Evolutionary conservation across 2,113 vertebrate species (phyloP), one percentile per base, ranked within the genome.

Genomic region (Triplophysa tibetana): DNA sequence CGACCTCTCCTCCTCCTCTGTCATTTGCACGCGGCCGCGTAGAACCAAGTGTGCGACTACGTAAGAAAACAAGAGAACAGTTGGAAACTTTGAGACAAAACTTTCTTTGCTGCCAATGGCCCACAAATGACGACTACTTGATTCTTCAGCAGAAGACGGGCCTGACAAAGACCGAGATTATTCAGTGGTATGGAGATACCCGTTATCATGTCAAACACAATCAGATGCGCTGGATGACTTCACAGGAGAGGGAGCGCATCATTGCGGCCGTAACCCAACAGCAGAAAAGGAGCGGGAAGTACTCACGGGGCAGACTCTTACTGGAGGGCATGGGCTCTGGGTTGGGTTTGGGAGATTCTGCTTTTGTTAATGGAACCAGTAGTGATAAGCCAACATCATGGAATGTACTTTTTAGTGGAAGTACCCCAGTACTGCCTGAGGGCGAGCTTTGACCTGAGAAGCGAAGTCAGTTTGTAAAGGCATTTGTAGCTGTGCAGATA

Each of bases 101-200:
- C 75, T 96, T 96, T 81, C 72, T 89, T 23, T 83, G 77, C 24
- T 93, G 91, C 83, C 95, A 93, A 64, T 96, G 94, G 90, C 94
- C 94, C 69, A 86, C 84, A 14, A 80, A 82, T 0, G 86, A 91
- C 17, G 91, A 92, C 72, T 96, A 95, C 88, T 65, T 79, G 8
- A 78, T 62, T 6, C 87, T 96, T 82, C 85, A 88, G 64, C 64
- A 60, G 77, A 75, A 86, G 58, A 93, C 90, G 0, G 89, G 91
- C 26, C 74, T 95, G 41, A 88, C 90, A 1, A 91, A 93, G n/a
- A 43, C 86, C 3, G 70, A 75, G 65, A 85, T 96, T 66, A 91
- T 94, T 66, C 92, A 95, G 79, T 96, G 95, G 95, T 96, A 93
- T 65, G 87, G 91, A 0, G 93, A 96, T 86, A 94, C 89, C 2